Percentiles rank a stretch among this genome's conserved stretches.
These are phyloP conservation scores for Drosophila gunungcola DNA, from an alignment of 1,140 invertebrate species.

Conservation along the genomic window DNA sequence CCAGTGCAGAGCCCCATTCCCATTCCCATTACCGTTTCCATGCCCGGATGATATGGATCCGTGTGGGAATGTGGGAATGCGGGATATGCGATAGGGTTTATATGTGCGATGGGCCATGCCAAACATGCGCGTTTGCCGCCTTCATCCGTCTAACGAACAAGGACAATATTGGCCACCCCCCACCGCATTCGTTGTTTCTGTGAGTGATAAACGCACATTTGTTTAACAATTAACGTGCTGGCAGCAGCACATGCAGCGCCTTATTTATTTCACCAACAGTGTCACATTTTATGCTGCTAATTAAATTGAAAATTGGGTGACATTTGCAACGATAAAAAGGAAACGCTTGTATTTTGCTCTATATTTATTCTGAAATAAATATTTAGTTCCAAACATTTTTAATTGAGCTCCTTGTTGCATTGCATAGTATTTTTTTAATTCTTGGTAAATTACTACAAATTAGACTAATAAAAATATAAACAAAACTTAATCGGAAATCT, in stretches of 20 bases:
- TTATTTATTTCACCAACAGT: slow-evolving; percentile 40
- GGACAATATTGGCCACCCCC: slow-evolving; percentile 57
- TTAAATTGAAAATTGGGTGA: slow-evolving; percentile 43
- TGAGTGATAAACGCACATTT: slow-evolving; percentile 77
- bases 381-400: too few species aligned
- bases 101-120: slow-evolving; percentile 20
- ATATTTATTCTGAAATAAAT: too few species aligned
- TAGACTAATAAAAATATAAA: too few species aligned
- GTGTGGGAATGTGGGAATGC: slow-evolving; percentile 37
- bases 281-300: slow-evolving; percentile 64
- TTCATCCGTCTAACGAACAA: slow-evolving; percentile 75
- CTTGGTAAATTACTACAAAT: too few species aligned
- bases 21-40: slow-evolving; percentile 1
- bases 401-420: too few species aligned
- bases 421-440: too few species aligned
- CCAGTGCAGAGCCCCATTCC: slow-evolving; percentile 25
- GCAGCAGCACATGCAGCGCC: slow-evolving; percentile 53
- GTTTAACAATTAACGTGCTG: slow-evolving; percentile 76
- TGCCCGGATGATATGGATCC: slow-evolving; percentile 52
- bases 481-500: too few species aligned
- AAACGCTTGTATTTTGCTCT: too few species aligned
- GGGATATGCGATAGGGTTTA: slow-evolving; percentile 42
- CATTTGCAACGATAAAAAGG: slow-evolving; percentile 21
- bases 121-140: slow-evolving; percentile 47
- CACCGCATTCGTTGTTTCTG: slow-evolving; percentile 26